These are phyloP conservation scores for Burhinus oedicnemus DNA, from an alignment of 2,113 vertebrate species.

Conservation along the genomic window DNA sequence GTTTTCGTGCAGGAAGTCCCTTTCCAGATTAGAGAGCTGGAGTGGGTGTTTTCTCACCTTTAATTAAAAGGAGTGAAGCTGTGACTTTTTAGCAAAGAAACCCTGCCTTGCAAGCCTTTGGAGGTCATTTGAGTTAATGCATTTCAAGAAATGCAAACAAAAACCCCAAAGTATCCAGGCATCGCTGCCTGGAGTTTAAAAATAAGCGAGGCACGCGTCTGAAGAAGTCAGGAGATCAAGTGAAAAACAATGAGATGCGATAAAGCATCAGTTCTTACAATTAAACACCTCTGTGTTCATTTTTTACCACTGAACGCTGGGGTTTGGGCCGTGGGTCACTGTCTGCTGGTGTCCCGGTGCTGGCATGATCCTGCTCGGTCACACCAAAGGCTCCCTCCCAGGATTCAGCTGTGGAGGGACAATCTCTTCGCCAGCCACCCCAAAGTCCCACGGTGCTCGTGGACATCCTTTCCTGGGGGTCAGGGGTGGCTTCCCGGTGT, in stretches of 20 bases:
- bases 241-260: neutral
- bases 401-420: neutral
- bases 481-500: neutral
- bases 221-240: accelerated
- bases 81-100: neutral
- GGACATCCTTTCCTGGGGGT: neutral
- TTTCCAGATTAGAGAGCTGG: neutral
- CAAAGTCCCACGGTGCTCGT: accelerated
- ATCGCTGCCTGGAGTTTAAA: neutral
- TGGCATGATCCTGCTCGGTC: accelerated
- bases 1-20: neutral
- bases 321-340: neutral
- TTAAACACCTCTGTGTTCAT: neutral
- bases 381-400: neutral
- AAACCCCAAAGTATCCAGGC: neutral
- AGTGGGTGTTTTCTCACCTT: slow-evolving; percentile 19
- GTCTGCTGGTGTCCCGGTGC: neutral
- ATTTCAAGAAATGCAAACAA: neutral
- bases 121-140: neutral
- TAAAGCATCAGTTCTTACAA: neutral
- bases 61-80: neutral
- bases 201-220: neutral
- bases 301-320: neutral
- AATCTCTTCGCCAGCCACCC: neutral
- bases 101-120: neutral